phyloP scores from a whole-genome alignment of 37 sponge, comb jelly and placozoan genomes.

The Trichoplax adhaerens region DNA sequence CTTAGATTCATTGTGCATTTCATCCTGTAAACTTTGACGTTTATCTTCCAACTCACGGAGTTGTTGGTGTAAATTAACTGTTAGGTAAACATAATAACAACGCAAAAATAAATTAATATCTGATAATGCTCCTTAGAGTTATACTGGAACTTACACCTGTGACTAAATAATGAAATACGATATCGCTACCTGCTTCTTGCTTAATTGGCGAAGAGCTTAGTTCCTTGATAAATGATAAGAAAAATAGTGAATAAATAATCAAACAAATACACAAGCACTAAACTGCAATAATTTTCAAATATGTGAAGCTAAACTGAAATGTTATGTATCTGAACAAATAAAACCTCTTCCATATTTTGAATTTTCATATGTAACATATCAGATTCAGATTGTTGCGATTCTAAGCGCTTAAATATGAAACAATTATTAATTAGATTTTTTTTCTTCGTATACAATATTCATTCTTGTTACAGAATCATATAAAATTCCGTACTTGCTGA shows the following conservation, averaged over 20 bases:
- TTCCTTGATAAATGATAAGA: constrained; percentile 10
- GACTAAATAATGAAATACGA: background rate
- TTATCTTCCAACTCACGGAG: constrained; percentile 8
- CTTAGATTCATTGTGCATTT: constrained; percentile 12
- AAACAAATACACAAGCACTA: background rate
- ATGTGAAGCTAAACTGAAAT: too few species aligned
- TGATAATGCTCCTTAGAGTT: too few species aligned
- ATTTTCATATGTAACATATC: constrained; percentile 21
- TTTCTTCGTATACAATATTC: too few species aligned
- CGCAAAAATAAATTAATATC: too few species aligned
- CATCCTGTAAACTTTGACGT: constrained; percentile 4
- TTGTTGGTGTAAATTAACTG: background rate
- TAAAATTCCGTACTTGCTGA: too few species aligned
- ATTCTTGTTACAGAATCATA: too few species aligned
- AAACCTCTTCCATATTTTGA: constrained; percentile 19
- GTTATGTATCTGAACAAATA: too few species aligned
- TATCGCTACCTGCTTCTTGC: constrained; percentile 24
- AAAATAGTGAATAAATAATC: background rate
- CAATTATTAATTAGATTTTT: too few species aligned
- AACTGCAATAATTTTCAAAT: too few species aligned
- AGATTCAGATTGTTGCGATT: constrained; percentile 16
- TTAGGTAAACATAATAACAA: too few species aligned
- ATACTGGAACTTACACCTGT: too few species aligned
- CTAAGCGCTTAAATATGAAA: constrained; percentile 12
- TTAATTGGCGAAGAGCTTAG: constrained; percentile 23